A percentile compares a stretch with the other conserved stretches of the same genome.
Conservation (phyloP, 2,888 invertebrate genomes). For the Tribolium freemani region DNA sequence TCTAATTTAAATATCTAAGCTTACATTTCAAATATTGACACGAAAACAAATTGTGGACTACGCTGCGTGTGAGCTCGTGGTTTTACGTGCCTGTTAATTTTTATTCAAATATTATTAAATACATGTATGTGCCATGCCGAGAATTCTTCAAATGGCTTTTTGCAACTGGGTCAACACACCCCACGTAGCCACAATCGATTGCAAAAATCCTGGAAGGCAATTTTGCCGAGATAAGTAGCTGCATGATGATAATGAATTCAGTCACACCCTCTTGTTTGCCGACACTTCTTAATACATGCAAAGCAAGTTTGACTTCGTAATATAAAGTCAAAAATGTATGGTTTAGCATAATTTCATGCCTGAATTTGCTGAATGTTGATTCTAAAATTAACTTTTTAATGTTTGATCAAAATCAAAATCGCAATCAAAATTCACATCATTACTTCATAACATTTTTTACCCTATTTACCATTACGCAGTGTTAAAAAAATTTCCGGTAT, state of each 20-base stretch:
- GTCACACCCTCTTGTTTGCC: neutral
- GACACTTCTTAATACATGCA: neutral
- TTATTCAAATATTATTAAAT: neutral
- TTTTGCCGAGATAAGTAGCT: neutral
- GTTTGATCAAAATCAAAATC: too few relatives aligned
- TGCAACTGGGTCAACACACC: neutral
- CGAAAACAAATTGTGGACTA: neutral
- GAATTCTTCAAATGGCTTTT: neutral
- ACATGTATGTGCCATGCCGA: neutral
- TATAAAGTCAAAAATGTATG: neutral
- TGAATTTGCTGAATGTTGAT: too few relatives aligned
- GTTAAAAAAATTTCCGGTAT: too few relatives aligned
- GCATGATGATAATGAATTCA: neutral
- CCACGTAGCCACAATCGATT: neutral
- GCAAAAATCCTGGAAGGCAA: neutral
- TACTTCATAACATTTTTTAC: too few relatives aligned
- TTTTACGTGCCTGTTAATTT: neutral
- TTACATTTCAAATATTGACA: slow-evolving; percentile 6
- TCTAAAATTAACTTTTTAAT: too few relatives aligned
- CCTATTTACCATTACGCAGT: too few relatives aligned
- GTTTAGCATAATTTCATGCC: neutral
- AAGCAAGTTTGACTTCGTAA: neutral
- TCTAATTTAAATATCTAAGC: slow-evolving; percentile 6
- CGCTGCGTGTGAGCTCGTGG: neutral
- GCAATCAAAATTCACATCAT: too few relatives aligned